phyloP scores from a whole-genome alignment of 2,797 vertebrate genomes.

The Hemibagrus guttatus region DNA sequence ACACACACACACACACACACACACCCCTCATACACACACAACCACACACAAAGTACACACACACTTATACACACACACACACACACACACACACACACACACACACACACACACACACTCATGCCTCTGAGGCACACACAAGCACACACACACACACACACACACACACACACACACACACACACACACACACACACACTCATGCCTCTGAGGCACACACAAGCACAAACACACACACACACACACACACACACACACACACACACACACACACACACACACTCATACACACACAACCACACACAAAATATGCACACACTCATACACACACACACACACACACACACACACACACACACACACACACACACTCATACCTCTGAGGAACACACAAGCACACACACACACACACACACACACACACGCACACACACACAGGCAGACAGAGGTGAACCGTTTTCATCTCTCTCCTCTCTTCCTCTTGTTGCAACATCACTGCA shows the following conservation, averaged over 20 bases:
- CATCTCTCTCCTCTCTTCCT: conserved; percentile 15
- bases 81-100: neutral
- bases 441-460: neutral
- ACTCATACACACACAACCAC: too few species aligned
- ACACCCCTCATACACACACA: conserved; percentile 4
- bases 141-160: neutral
- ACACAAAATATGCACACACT: too few species aligned
- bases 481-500: conserved; percentile 58
- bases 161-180: neutral
- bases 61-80: conserved; percentile 7
- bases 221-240: neutral
- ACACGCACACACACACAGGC: conserved; percentile 28
- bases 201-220: neutral
- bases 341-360: neutral
- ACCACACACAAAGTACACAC: neutral
- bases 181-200: neutral
- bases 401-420: neutral
- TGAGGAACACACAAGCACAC: neutral
- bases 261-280: neutral
- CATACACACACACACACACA: neutral
- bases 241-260: neutral
- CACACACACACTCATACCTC: neutral
- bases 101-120: too few species aligned
- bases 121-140: neutral
- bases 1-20: conserved; percentile 35